These are phyloP conservation scores for cattle (Bos taurus) DNA, from an alignment of 2,113 vertebrate species.

Conservation along the genomic window DNA sequence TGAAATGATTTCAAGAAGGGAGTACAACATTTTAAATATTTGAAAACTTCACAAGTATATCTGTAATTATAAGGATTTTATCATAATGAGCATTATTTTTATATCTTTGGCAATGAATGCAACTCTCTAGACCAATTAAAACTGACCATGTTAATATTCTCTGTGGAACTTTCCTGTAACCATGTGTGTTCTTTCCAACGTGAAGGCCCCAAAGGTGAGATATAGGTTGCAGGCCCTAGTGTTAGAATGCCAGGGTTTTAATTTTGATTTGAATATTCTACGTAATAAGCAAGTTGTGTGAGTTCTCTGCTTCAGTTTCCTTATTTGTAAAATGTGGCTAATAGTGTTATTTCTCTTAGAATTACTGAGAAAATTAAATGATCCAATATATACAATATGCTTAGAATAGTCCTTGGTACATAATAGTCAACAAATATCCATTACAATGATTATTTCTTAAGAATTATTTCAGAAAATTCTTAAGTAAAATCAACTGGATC, in stretches of 20 bases:
- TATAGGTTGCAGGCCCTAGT: background rate
- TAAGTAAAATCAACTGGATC: background rate
- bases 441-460: background rate
- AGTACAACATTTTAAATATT: background rate
- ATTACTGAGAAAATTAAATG: background rate
- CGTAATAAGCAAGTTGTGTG: background rate
- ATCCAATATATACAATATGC: background rate
- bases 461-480: background rate
- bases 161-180: background rate
- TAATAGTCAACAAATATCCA: background rate
- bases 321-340: background rate
- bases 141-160: background rate
- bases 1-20: background rate
- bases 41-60: background rate
- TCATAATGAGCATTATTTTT: background rate
- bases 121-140: background rate
- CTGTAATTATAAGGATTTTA: background rate
- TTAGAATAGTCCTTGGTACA: background rate
- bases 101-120: background rate
- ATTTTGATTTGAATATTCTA: background rate
- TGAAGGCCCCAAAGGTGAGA: background rate
- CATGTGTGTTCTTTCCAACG: background rate
- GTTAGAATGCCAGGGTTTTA: background rate
- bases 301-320: background rate
- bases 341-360: background rate